Evolutionary conservation across 2,113 vertebrate genomes (phyloP).

Genomic region (Ovis aries): DNA sequence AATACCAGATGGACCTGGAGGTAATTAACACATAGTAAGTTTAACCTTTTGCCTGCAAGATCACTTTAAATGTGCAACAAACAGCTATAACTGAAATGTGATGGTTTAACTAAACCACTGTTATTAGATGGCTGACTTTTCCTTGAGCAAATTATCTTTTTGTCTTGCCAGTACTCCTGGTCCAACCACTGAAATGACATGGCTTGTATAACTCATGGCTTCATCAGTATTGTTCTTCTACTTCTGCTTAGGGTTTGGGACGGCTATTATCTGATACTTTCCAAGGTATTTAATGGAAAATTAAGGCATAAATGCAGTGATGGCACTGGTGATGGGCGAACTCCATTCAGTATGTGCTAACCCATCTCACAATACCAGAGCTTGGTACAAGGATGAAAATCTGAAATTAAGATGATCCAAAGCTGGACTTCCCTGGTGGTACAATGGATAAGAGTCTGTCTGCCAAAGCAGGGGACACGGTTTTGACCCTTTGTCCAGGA

Average conservation of each 20-base stretch:
- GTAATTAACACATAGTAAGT: neutral
- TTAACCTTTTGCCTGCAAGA: conserved; percentile 9
- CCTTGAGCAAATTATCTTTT: neutral
- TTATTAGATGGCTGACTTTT: neutral
- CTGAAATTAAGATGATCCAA: neutral
- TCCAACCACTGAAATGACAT: neutral
- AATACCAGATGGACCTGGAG: conserved; percentile 43
- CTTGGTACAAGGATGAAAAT: neutral
- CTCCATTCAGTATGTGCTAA: neutral
- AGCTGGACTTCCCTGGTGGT: neutral
- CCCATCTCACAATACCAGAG: neutral
- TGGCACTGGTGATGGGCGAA: rapidly evolving
- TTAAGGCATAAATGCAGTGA: neutral
- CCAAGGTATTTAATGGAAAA: neutral
- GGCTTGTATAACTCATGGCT: neutral
- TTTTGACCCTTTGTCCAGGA: neutral
- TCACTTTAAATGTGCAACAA: neutral
- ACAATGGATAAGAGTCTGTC: neutral
- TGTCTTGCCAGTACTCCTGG: neutral
- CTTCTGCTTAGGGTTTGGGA: neutral
- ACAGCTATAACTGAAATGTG: neutral
- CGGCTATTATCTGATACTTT: neutral
- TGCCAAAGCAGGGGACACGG: neutral
- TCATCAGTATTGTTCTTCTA: neutral
- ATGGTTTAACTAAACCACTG: neutral